Evolutionary conservation across 2,888 invertebrate species (phyloP), one percentile per base, ranked within the genome.

Genomic region (Cecidostiba fungosa): DNA sequence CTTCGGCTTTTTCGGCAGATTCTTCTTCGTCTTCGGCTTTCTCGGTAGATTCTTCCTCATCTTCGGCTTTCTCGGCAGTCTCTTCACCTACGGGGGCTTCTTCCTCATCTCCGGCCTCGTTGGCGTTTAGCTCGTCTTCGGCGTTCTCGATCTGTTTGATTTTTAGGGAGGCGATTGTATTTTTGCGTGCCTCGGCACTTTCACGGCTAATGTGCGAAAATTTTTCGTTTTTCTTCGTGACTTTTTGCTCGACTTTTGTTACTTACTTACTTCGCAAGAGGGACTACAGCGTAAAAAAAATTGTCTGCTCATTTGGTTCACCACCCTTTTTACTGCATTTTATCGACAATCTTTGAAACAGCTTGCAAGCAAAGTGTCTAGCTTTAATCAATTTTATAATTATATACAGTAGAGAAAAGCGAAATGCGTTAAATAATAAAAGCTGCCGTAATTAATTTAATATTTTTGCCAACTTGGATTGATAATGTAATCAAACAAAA

Each of bases 61-160:
- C 80, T 84, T 91, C 89, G 77, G 87, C 89, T 26, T 91, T 90
- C n/a, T 77, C 82, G 5, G 86, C 79, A 19, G 86, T 77, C 47
- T 87, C 87, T 32, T 76, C 73, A 23, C 72, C 81, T 10, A 10
- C 50, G n/a, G 29, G 36, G 23, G 29, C 59, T 69, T 84, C 77
- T 59, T 74, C 72, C 54, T 77, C 80, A 32, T 87, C 87, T 19
- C 87, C 87, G 16, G 86, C 87, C 39, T 86, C 85, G 70, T 83
- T 88, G 47, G 83, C 87, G 72, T 87, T 87, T 36, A 87, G 87
- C 69, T 89, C 84, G 47, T 90, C 91, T 77, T 91, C 90, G 59
- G 88, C 89, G 87, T 88, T 91, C 86, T 88, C 90, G 78, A 89
- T 91, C 91, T 90, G 89, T 89, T 90, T 89, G 87, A 50, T 73